Evolutionary conservation across 2,797 vertebrate species (phyloP), one percentile per base, ranked within the genome.

Genomic region (Acrossocheilus wenchowensis): DNA sequence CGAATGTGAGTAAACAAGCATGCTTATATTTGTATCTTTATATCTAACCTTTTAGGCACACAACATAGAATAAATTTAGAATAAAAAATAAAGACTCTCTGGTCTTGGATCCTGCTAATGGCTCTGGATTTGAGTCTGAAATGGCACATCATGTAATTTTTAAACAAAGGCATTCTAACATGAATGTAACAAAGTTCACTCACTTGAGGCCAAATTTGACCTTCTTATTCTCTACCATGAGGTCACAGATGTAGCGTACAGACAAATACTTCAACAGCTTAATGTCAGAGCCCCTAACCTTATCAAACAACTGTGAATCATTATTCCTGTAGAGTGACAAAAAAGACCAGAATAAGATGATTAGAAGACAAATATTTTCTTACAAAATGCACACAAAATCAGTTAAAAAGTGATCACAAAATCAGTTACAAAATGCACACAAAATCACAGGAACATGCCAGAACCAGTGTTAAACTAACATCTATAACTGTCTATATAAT

Each of bases 181-280:
- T 68, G 62, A 84, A 73, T 72, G 39, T 30, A 85, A 30, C 69
- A 5, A 86, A 75, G 80, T 86, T 80, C 50, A 84, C 98, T 98
- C 94, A 99, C 98, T 98, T 99, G 85, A 99, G 94, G 91, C 98
- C 98, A 95, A 99, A 99, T 94, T 99, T 99, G 92, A 99, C 98
- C 93, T 99, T 99, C 96, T 99, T 99, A 94, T 99, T 99, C 92
- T 99, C 98, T 91, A 99, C 98, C 98, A 99, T 99, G 90, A 99
- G 95, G 94, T 99, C 98, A 92, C 98, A 99, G 95, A 99, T 99
- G 89, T 98, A 99, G 86, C 95, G 95, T 68, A 99, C 96, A 0
- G 98, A 99, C 82, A 99, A 95, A 92, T 99, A 99, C 23, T 97
- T 97, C 52, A 99, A 96, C 89, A 99, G 95, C 92, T 97, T 98